Evolutionary conservation across 2,888 invertebrate species (phyloP).

Genomic region (Volucella zonaria): DNA sequence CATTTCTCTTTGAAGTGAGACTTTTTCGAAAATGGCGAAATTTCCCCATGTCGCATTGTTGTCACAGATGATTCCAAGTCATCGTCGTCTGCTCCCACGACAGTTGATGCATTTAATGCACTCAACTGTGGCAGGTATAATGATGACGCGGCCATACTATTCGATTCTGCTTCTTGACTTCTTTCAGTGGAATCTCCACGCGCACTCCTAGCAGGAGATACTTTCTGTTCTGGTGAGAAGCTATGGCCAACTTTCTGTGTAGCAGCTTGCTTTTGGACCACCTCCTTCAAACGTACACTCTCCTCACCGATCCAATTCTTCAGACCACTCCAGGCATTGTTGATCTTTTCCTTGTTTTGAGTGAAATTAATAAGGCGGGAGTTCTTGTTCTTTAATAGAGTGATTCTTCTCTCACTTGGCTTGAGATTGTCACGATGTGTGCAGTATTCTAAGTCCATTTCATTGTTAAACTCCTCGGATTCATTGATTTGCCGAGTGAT

Average conservation of each 20-base stretch:
- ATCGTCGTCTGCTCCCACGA: conserved; percentile 55
- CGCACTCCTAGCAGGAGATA: conserved; percentile 22
- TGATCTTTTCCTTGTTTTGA: conserved; percentile 81
- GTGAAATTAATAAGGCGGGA: conserved; percentile 79
- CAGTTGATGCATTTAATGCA: conserved; percentile 59
- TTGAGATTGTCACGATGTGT: conserved; percentile 81
- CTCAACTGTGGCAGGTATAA: conserved; percentile 62
- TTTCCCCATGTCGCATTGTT: conserved; percentile 77
- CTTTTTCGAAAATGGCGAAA: conserved; percentile 78
- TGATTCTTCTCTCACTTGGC: conserved; percentile 81
- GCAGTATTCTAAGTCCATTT: conserved; percentile 82
- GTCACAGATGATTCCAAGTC: conserved; percentile 77
- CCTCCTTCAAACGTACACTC: conserved; percentile 80
- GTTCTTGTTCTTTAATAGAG: conserved; percentile 82
- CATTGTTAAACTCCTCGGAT: conserved; percentile 80
- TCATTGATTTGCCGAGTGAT: conserved; percentile 82
- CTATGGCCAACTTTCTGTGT: conserved; percentile 79
- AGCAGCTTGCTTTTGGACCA: conserved; percentile 81
- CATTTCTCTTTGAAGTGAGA: conserved; percentile 75
- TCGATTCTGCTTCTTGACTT: conserved; percentile 59
- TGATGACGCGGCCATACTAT: conserved; percentile 57
- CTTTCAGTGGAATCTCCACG: conserved; percentile 58
- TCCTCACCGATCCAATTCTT: conserved; percentile 82
- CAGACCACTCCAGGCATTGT: conserved; percentile 82
- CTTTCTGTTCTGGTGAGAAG: conserved; percentile 59